phyloP scores from a whole-genome alignment of 2,888 invertebrate species.

The Ernsta delagoae region DNA sequence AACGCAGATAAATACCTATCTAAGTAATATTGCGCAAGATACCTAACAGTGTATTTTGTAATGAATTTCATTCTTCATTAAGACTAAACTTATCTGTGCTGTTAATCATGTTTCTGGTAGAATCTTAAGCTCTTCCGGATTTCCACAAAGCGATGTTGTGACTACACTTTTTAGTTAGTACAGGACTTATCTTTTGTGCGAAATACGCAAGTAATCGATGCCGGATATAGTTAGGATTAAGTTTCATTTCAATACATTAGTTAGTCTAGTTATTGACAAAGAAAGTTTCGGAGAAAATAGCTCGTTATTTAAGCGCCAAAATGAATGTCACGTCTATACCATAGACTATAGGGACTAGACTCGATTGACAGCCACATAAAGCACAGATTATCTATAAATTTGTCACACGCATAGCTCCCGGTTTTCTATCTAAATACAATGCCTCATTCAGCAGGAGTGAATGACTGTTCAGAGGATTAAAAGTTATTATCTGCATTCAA shows the following conservation, averaged over 20 bases:
- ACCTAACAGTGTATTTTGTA: constrained; percentile 19
- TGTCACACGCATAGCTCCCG: constrained; percentile 44
- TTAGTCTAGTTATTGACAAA: constrained; percentile 45
- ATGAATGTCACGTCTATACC: constrained; percentile 3
- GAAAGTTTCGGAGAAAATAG: constrained; percentile 47
- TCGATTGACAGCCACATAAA: constrained; percentile 2
- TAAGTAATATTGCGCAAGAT: constrained; percentile 47
- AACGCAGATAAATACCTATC: constrained; percentile 9
- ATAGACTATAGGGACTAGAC: constrained; percentile 6
- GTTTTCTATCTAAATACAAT: constrained; percentile 48
- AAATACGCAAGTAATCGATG: constrained; percentile 70
- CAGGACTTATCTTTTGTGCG: constrained; percentile 50
- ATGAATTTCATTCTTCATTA: constrained; percentile 42
- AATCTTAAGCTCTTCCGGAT: constrained; percentile 63
- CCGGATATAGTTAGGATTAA: constrained; percentile 59
- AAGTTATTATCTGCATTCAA: constrained; percentile 58
- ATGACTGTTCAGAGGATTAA: constrained; percentile 65
- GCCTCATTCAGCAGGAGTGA: constrained; percentile 53
- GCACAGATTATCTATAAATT: constrained; percentile 34
- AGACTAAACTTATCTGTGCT: constrained; percentile 39
- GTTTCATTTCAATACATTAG: constrained; percentile 30
- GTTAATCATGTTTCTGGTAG: constrained; percentile 36
- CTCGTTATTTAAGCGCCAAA: constrained; percentile 9
- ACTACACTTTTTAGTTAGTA: constrained; percentile 53
- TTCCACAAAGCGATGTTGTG: constrained; percentile 67